Evolutionary conservation across 2,888 invertebrate species (phyloP), one percentile per base, ranked within the genome.

Genomic region (Oeneis ivallda): DNA sequence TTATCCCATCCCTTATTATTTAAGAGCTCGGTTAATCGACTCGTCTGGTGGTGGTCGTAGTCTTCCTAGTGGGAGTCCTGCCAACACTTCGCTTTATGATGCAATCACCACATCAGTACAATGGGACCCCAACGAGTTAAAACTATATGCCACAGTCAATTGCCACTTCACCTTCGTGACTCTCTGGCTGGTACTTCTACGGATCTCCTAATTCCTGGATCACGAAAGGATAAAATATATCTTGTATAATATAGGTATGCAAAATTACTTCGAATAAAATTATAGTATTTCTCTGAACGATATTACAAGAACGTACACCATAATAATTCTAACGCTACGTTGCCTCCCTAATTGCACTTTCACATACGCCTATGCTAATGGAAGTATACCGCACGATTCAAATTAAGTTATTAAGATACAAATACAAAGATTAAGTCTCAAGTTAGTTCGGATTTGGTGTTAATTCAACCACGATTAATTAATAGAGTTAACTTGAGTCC

Each of bases 261-360:
- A 37, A 53, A 37, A 17, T 54, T 39, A 54, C n/a, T n/a, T 53
- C 7, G 1, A 53, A 32, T 19, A 0, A 17, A 54, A 62, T 41
- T 13, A 50, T 61, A 15, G 13, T 56, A 47, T 67, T 66, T 65
- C 15, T 72, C 66, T 75, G 77, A 78, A 79, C 74, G 78, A 78
- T 78, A 81, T 84, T 81, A 81, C 77, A 71, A 47, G 10, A 11
- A 19, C 49, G 11, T 80, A 79, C 74, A 73, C 77, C 79, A 78
- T 85, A 82, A 84, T 83, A 85, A 82, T 81, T 82, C 78, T 80
- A 85, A 85, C 82, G 83, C 74, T 75, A 76, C 75, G 77, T 81
- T 81, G 79, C 82, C 80, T 84, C 81, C 84, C 79, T 86, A 86
- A 85, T 87, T 83, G 78, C 84, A 79, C 79, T 79, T 79, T 77